A percentile compares a stretch with the other conserved stretches of the same genome.
These are phyloP conservation scores for Caenorhabditis elegans DNA, from an alignment of 1,140 invertebrate genomes.

Conservation along the genomic window WBcel235 BX284606.5:17479501-17480000, in stretches of 20 bases:
- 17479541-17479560: no score
- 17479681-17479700: neutral
- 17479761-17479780: neutral
- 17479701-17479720: neutral
- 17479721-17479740: neutral
- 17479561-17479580: no score
- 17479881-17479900: conserved; percentile 1
- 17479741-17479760: neutral
- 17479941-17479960: neutral
- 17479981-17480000: neutral
- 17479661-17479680: no score
- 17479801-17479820: neutral
- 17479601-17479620: no score
- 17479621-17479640: no score
- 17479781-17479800: neutral
- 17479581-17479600: no score
- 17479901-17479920: neutral
- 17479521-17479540: no score
- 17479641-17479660: no score
- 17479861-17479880: neutral
- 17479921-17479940: neutral
- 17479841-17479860: no score
- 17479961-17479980: neutral
- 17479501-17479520: no score
- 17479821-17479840: neutral